These are phyloP conservation scores for Hozukius guyotensis DNA, from an alignment of 2,797 vertebrate genomes.

Conservation along the genomic window DNA sequence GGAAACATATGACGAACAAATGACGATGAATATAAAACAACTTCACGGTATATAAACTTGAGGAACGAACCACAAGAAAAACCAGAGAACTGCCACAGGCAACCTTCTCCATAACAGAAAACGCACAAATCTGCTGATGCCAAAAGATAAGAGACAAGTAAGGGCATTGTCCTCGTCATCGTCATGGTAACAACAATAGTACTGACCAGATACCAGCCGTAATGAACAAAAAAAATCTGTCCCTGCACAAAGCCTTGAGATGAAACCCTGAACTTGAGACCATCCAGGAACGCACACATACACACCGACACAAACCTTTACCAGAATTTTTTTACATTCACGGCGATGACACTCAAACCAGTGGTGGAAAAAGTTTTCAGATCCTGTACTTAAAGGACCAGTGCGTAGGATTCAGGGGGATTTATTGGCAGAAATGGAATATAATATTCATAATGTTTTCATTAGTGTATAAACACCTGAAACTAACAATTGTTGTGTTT, in stretches of 20 bases:
- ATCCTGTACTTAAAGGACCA: neutral
- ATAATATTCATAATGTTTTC: neutral
- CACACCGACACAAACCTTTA: neutral
- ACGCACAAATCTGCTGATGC: neutral
- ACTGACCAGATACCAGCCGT: conserved; percentile 15
- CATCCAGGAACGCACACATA: neutral
- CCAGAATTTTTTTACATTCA: neutral
- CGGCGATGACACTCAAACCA: neutral
- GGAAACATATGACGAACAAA: neutral
- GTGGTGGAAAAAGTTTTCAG: neutral
- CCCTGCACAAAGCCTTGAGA: conserved; percentile 8
- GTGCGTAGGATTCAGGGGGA: neutral
- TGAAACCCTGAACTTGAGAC: neutral
- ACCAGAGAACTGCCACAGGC: neutral
- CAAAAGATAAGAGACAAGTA: conserved; percentile 13
- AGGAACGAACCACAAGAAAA: neutral
- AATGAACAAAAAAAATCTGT: neutral
- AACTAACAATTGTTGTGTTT: neutral
- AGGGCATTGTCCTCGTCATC: conserved; percentile 24
- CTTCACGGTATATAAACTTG: neutral
- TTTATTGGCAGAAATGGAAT: neutral
- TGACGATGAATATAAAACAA: neutral
- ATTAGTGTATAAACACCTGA: too few relatives aligned
- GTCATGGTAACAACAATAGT: conserved; percentile 60
- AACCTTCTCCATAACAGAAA: neutral